Evolutionary conservation across 2,113 vertebrate genomes (phyloP), one percentile per base, ranked within the genome.

Genomic region (Callorhinus ursinus): DNA sequence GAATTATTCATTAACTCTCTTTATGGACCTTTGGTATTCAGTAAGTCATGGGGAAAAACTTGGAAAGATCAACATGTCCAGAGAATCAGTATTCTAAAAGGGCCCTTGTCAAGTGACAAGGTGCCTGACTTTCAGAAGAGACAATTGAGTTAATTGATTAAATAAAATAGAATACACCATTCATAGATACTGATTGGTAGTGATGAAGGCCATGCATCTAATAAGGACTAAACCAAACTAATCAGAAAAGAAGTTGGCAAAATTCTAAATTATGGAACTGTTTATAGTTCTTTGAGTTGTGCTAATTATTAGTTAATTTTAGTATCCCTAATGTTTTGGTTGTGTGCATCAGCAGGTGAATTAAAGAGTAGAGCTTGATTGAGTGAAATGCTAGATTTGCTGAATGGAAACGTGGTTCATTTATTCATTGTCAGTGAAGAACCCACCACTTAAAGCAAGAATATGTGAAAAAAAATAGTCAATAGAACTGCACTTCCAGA

Each of bases 1-100:
- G 96, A 97, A 92, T 97, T 92, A 96, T 87, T 96, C 69, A 96
- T 95, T 18, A 87, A 7, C 46, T 95, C 65, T 97, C 71, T 91
- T 88, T 93, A 88, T 51, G 83, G 79, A 89, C n/a, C 53, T 95
- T 93, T 91, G 53, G n/a, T 92, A 63, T 91, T 91, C 82, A 69
- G 87, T 61, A 94, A 92, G 82, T 63, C 49, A n/a, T 53, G 57
- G 39, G 65, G 67, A 96, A 80, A 90, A 89, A 69, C 57, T 77
- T 83, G 51, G 93, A 93, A 82, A 82, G 77, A 98, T 36, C 91
- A 46, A 19, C 71, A 31, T 65, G 18, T 93, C 55, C 53, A 85
- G 85, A 92, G 71, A 89, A 65, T 89, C 77, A 39, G 85, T 82
- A 53, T 95, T 93, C 53, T 49, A 36, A 93, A 97, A 97, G 93